Percentiles rank a stretch among this genome's conserved stretches.
Conservation (phyloP, 2,888 invertebrate genomes). For the Ophion ellenae region DNA sequence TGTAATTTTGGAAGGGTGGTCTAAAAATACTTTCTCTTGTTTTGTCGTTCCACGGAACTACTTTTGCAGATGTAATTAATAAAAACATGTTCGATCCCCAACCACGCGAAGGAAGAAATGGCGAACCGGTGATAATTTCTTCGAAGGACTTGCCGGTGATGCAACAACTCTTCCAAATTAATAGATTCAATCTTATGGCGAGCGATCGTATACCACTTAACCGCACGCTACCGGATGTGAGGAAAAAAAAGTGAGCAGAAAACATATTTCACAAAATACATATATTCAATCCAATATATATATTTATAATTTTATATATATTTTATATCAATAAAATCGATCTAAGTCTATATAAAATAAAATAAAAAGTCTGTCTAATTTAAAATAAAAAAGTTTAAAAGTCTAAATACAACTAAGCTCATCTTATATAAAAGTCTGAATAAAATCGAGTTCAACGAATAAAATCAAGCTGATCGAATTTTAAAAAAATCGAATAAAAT, state of each 20-base stretch:
- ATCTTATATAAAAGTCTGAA: no score
- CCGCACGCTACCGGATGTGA: slow-evolving; percentile 92
- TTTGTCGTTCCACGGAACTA: neutral
- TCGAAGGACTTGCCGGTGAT: slow-evolving; percentile 90
- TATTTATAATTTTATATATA: neutral
- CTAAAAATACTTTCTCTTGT: no score
- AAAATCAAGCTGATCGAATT: no score
- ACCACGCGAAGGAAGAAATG: slow-evolving; percentile 90
- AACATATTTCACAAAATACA: neutral
- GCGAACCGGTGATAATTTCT: slow-evolving; percentile 91
- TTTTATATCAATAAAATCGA: neutral
- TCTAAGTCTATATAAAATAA: neutral
- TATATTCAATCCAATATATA: no score
- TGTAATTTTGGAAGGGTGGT: neutral
- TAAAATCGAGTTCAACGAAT: no score
- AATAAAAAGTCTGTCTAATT: no score
- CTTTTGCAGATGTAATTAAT: slow-evolving; percentile 88
- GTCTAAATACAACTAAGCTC: no score
- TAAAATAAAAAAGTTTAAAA: no score
- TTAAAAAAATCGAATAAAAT: no score
- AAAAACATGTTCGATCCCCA: slow-evolving; percentile 91
- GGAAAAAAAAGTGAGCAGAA: slow-evolving; percentile 90
- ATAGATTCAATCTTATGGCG: slow-evolving; percentile 94
- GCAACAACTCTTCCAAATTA: slow-evolving; percentile 92
- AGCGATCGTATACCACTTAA: slow-evolving; percentile 95